Percentiles rank a stretch among this genome's conserved stretches.
Evolutionary conservation across 2,113 vertebrate genomes (phyloP).

Genomic region (Indicator maculatus): DNA sequence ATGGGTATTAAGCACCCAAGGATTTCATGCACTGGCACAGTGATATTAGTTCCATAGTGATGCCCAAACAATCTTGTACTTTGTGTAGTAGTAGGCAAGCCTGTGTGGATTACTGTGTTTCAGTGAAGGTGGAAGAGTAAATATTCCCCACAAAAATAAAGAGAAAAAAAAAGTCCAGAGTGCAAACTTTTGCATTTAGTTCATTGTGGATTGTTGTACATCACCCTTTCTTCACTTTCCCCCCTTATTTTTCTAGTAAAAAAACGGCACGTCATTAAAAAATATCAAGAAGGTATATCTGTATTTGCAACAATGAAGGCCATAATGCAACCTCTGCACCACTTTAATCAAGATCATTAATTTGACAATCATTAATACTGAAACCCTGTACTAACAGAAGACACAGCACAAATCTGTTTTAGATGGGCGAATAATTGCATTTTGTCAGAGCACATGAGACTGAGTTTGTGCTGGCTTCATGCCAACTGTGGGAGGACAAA

Average conservation of each 20-base stretch:
- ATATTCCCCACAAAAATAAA: background rate
- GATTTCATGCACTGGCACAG: background rate
- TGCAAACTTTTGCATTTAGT: background rate
- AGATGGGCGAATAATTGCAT: background rate
- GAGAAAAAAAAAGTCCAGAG: background rate
- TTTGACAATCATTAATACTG: background rate
- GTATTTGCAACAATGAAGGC: background rate
- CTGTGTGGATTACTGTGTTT: background rate
- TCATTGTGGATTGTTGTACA: background rate
- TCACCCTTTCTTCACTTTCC: background rate
- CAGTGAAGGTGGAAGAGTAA: background rate
- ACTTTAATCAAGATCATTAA: background rate
- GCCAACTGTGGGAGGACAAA: background rate
- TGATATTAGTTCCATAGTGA: background rate
- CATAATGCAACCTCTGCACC: background rate
- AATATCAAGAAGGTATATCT: background rate
- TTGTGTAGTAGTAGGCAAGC: background rate
- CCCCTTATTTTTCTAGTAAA: background rate
- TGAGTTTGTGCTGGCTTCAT: background rate
- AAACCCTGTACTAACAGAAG: background rate
- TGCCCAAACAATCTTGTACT: background rate
- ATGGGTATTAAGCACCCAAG: background rate
- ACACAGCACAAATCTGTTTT: background rate
- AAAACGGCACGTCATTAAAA: background rate
- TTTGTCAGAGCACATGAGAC: background rate